Conservation (phyloP, 2,113 vertebrate genomes). For the Peromyscus leucopus region DNA sequence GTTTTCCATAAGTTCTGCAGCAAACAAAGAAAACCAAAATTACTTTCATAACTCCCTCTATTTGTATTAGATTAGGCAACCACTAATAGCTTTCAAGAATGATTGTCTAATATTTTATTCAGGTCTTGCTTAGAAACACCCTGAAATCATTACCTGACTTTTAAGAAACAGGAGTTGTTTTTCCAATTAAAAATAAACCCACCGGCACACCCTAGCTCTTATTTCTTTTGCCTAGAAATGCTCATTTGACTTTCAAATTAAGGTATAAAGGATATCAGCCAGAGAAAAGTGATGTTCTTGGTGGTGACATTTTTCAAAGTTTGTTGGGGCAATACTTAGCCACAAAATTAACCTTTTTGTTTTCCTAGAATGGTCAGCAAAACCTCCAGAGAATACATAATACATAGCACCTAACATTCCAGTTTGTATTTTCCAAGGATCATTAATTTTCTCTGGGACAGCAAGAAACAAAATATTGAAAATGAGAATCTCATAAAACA, state of each 20-base stretch:
- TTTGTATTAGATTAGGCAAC: constrained; percentile 74
- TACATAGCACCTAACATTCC: not conserved
- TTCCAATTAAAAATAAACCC: constrained; percentile 82
- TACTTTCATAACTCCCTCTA: constrained; percentile 61
- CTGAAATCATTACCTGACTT: constrained; percentile 80
- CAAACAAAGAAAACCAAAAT: constrained; percentile 73
- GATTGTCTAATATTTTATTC: constrained; percentile 80
- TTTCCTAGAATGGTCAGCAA: constrained; percentile 59
- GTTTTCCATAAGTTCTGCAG: constrained; percentile 56
- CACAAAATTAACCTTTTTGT: constrained; percentile 64
- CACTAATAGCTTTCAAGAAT: constrained; percentile 72
- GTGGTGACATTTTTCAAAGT: constrained; percentile 68
- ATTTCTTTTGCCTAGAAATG: constrained; percentile 76
- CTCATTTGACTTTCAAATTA: constrained; percentile 81
- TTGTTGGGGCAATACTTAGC: constrained; percentile 52
- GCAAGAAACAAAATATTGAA: constrained; percentile 36
- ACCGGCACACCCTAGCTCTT: constrained; percentile 70
- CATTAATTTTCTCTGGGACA: constrained; percentile 60
- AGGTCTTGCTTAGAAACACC: constrained; percentile 78
- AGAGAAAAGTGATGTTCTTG: constrained; percentile 70
- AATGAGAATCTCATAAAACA: constrained; percentile 53
- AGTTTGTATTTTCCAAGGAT: constrained; percentile 37
- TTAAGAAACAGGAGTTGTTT: constrained; percentile 75
- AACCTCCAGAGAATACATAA: constrained; percentile 28
- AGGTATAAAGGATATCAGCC: constrained; percentile 69